Percentiles rank a stretch among this genome's conserved stretches.
Evolutionary conservation across 2,797 vertebrate species (phyloP).

Genomic region (Amniataba percoides): DNA sequence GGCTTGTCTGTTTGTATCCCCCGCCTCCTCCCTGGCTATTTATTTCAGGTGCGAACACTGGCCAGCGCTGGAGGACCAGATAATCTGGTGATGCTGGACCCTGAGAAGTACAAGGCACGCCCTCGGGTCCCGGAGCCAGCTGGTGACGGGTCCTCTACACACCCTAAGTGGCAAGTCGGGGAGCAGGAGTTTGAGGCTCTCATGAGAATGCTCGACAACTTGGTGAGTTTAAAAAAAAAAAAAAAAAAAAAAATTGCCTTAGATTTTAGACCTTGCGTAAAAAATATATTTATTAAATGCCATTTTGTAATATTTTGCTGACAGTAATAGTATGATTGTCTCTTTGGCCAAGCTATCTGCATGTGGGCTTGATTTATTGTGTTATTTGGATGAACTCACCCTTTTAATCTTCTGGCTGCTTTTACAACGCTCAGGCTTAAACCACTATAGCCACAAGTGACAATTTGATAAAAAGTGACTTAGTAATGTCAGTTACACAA

Average conservation of each 20-base stretch:
- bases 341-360: no score
- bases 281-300: no score
- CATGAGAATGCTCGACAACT: slow-evolving; percentile 99
- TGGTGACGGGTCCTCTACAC: slow-evolving; percentile 85
- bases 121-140: slow-evolving; percentile 89
- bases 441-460: no score
- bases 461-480: no score
- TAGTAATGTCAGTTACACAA: no score
- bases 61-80: slow-evolving; percentile 97
- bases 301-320: no score
- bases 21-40: background rate
- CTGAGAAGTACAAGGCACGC: slow-evolving; percentile 93
- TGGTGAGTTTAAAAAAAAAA: slow-evolving; percentile 86
- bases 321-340: no score
- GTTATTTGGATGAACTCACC: no score
- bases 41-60: slow-evolving; percentile 93
- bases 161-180: slow-evolving; percentile 94
- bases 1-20: slow-evolving; percentile 16
- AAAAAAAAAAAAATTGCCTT: no score
- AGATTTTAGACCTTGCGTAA: no score
- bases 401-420: no score
- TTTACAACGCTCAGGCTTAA: background rate
- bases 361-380: no score
- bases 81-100: slow-evolving; percentile 96
- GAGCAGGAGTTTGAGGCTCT: slow-evolving; percentile 99